Base-by-base conservation (phyloP, 2,888 invertebrate species). In the Plemyria rubiginata region DNA sequence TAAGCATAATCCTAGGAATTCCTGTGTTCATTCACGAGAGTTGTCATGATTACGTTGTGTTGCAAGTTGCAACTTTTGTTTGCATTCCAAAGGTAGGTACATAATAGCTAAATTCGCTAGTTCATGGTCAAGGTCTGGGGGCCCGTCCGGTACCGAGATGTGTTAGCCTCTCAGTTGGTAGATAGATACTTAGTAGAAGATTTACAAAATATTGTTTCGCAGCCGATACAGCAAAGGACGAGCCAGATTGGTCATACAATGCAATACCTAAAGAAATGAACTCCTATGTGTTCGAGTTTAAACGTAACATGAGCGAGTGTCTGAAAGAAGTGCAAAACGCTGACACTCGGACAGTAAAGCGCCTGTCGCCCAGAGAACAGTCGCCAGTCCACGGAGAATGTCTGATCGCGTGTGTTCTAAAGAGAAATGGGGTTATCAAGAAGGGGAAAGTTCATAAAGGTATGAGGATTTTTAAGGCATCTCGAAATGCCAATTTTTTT, bases 221-320 rank as follows among this genome's bases (percentile, higher is more conserved):
- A 41, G 41, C 28, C 36, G 28, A 51, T 36, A 38, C 49, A 54
- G 56, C 38, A 2, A 60, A 43, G 12, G 78, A 81, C 36, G 75
- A 78, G 0, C 88, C 89, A 0, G 87, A 89, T 62, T 88, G 89
- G 99, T 86, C 94, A 94, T 95, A 91, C 72, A 83, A 74, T 54
- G 55, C 80, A 0, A 82, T 90, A 11, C 90, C 89, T 0, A 71
- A 77, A 49, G 89, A 85, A 65, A 79, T 89, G 2, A 73, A 75
- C 2, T 56, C 65, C 0, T 82, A 91, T 68, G 91, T 87, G 0
- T 70, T 75, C 0, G 79, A 86, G 43, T 92, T 92, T 68, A 92
- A 90, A 65, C 77, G 69, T 29, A 92, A 92, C 65, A 90, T 92
- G 91, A 77, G 83, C 0, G 89, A 91, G 65, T 92, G 92, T 60